Evolutionary conservation across 2,888 invertebrate species (phyloP), one percentile per base, ranked within the genome.

Genomic region (Conops quadrifasciatus): DNA sequence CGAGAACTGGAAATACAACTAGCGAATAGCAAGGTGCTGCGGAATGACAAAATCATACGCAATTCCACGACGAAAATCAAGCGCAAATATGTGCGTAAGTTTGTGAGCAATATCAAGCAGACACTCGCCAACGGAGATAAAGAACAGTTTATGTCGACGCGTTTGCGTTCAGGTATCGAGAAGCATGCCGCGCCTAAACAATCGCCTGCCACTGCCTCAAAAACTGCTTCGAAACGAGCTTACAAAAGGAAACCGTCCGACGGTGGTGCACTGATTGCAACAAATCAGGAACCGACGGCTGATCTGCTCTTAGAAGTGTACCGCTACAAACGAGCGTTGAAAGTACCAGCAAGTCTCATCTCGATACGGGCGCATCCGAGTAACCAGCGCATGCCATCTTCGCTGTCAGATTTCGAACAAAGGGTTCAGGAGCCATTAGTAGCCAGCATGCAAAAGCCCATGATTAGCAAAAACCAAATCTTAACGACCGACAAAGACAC

Each of bases 301-400:
- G 70, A 74, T 60, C 15, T 84, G 11, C 77, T 78, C 70, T 72
- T 94, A 81, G 94, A 94, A 80, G 89, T 94, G 21, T 94, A 92
- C 80, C 91, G 90, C 78, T 95, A 92, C 80, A 95, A 95, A 83
- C 89, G 93, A 77, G 93, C 94, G 0, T 85, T 94, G 21, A 89
- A 94, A 77, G 93, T 95, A 89, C 94, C 95, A 1, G 89, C 92
- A 47, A 90, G 92, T 77, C 87, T 95, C 66, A 95, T 95, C 76
- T 93, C 92, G 51, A 92, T 94, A 70, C 91, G 36, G 36, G 5
- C 93, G 45, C 89, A 92, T 76, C 91, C 93, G 1, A 91, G 91
- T 30, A 89, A 91, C 60, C 89, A 90, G 70, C 87, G 92, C 75
- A 88, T 92, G 16, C 92, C 93, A 0, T 91, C 92, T 1, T 94